Percentiles rank a stretch among this genome's conserved stretches.
These are phyloP conservation scores for Acromyrmex charruanus DNA, from an alignment of 1,140 invertebrate genomes.

Conservation along the genomic window DNA sequence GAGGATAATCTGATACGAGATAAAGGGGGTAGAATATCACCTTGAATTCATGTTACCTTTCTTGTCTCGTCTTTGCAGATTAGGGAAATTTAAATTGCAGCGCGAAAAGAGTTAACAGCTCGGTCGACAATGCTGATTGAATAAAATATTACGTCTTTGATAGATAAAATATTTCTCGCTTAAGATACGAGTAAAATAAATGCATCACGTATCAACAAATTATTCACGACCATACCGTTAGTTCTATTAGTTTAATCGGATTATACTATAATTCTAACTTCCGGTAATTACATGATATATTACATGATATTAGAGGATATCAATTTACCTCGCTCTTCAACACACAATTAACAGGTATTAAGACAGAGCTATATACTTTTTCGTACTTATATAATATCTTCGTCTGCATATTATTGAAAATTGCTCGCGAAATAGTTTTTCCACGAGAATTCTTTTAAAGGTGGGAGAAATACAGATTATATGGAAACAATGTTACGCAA, in stretches of 20 bases:
- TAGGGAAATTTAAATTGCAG: constrained; percentile 26
- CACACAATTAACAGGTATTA: background rate
- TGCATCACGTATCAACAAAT: background rate
- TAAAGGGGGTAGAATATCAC: background rate
- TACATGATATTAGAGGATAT: background rate
- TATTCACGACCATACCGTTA: background rate
- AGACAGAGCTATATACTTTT: background rate
- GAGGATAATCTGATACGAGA: background rate
- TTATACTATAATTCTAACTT: constrained; percentile 10
- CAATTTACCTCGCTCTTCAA: background rate
- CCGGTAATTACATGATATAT: background rate
- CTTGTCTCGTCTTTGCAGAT: constrained; percentile 27
- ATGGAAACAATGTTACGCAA: constrained; percentile 21
- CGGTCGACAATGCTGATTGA: constrained; percentile 16
- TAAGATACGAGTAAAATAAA: background rate
- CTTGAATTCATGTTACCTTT: constrained; percentile 36
- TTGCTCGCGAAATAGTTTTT: background rate
- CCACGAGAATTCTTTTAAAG: background rate
- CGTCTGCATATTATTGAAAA: background rate
- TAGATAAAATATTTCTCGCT: constrained; percentile 8
- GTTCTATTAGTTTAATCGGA: background rate
- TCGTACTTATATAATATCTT: background rate
- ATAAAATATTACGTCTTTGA: constrained; percentile 12
- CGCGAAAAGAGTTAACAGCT: constrained; percentile 23
- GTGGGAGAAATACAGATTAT: background rate